Evolutionary conservation across 2,113 vertebrate species (phyloP).

Genomic region (Tursiops truncatus): DNA sequence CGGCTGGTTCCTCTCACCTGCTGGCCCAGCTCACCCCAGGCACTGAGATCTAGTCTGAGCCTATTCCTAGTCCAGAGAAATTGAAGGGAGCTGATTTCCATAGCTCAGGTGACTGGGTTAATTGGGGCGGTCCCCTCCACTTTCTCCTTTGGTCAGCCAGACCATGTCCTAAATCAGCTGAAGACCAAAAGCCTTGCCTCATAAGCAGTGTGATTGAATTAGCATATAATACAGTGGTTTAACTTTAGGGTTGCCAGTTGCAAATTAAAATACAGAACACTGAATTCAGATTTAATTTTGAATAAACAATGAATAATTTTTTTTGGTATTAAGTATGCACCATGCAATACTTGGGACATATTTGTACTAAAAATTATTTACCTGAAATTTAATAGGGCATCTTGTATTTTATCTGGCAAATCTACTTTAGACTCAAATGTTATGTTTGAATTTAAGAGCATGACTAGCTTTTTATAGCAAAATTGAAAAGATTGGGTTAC

Average conservation of each 20-base stretch:
- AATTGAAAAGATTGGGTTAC: not conserved
- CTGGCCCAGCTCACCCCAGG: not conserved
- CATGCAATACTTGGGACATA: not conserved
- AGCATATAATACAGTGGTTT: not conserved
- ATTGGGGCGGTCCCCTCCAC: not conserved
- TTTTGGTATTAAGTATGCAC: not conserved
- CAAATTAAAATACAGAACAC: not conserved
- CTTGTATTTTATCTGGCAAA: not conserved
- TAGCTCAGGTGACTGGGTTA: not conserved
- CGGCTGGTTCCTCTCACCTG: no score
- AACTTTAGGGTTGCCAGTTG: not conserved
- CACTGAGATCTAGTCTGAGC: no score
- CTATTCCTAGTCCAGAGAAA: not conserved
- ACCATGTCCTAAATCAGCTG: not conserved
- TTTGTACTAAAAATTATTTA: not conserved
- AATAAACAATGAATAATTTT: slow-evolving; percentile 27
- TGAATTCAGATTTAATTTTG: slow-evolving; percentile 9
- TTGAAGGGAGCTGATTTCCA: not conserved
- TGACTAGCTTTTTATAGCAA: not conserved
- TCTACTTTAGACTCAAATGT: not conserved
- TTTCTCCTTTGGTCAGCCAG: not conserved
- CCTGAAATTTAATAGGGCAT: not conserved
- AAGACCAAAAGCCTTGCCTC: not conserved
- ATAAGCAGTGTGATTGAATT: not conserved
- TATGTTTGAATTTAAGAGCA: not conserved